Base-by-base conservation (phyloP, 1,140 invertebrate genomes). In the Amphibalanus amphitrite region DNA sequence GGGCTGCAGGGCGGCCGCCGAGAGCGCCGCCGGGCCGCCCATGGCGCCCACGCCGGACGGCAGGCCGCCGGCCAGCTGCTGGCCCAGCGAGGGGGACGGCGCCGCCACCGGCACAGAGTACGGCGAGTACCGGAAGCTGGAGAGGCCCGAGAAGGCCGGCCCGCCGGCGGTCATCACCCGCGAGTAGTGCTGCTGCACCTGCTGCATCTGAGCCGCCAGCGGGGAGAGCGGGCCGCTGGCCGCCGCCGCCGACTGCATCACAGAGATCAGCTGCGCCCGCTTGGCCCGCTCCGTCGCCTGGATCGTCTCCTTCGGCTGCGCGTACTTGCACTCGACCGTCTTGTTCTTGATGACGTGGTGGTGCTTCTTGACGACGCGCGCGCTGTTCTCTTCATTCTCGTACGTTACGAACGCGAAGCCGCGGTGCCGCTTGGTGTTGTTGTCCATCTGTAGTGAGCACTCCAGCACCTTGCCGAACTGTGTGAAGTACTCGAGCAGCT, bases 391-490 rank as follows among this genome's bases (percentile, higher is more conserved):
- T 79, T 94, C 91, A 75, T 88, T 90, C 78, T 93, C 91, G 82
- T 94, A 94, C 6, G 91, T 94, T 26, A 95, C 91, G 80, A 94
- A 94, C 20, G 92, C 92, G 79, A 94, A 93, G 70, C 91, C 92
- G 69, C 91, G 85, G 79, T 93, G 91, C 64, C 91, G 86, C 78
- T 93, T 93, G 15, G 92, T 95, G 80, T 93, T 91, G 81, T 94
- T 91, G 80, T 94, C 92, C 91, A 94, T 94, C 75, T 94, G 84
- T 91, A 94, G 93, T 20, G 94, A n/a, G n/a, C 91, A 91, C 79
- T 94, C 92, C 79, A 93, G 91, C 29, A 80, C 91, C 79, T 91
- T 91, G 23, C 92, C 92, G 79, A 93, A 95, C 81, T 93, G 91
- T n/a, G 64, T 88, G 83, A 94, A 95, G 81, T 93, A 94, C 28